Evolutionary conservation across 2,113 vertebrate genomes (phyloP).

Genomic region (Rhea pennata): DNA sequence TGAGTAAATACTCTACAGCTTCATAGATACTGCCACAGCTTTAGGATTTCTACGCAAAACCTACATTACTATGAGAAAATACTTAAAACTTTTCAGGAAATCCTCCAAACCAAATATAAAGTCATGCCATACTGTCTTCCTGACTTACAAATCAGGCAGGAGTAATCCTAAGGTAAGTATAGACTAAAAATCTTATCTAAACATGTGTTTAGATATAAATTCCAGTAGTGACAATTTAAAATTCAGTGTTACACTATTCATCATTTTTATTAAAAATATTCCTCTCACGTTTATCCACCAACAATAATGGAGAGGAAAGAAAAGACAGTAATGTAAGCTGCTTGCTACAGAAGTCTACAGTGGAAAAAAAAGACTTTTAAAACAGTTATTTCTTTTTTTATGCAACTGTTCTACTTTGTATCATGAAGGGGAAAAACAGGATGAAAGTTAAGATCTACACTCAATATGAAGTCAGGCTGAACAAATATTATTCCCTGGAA

Average conservation of each 20-base stretch:
- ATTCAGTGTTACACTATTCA: not conserved
- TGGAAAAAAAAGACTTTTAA: not conserved
- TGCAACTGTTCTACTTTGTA: not conserved
- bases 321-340: not conserved
- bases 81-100: not conserved
- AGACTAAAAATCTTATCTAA: not conserved
- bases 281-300: not conserved
- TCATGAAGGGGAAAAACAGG: not conserved
- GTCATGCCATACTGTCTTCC: not conserved
- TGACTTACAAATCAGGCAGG: not conserved
- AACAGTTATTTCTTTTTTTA: not conserved
- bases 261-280: not conserved
- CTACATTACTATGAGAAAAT: not conserved
- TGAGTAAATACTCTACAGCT: not conserved
- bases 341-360: not conserved
- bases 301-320: fast-evolving
- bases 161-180: not conserved
- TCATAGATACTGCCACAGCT: not conserved
- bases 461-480: not conserved
- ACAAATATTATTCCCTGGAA: not conserved
- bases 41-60: not conserved
- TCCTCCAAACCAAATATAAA: not conserved
- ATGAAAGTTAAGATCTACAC: not conserved
- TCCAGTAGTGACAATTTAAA: not conserved
- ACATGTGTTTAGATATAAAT: not conserved